Percentiles rank a stretch among this genome's conserved stretches.
Evolutionary conservation across 23 tunicate species (phyloP).

Genomic region (Botrylloides violaceus): DNA sequence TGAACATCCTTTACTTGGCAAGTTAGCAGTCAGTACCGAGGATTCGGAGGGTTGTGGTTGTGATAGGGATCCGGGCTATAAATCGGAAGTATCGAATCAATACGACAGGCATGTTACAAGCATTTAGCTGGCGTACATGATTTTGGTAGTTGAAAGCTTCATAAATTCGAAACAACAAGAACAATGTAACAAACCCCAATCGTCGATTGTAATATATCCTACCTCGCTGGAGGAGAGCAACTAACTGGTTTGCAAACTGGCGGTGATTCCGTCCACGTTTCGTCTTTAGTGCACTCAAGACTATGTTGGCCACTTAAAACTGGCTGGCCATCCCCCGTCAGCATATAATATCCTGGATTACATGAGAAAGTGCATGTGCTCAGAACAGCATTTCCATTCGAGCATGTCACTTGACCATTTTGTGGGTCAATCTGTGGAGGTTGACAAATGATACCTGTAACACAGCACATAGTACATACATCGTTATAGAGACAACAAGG

Average conservation of each 20-base stretch:
- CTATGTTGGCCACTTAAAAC: not conserved
- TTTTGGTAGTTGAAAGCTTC: too few relatives aligned
- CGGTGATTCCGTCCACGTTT: conserved; percentile 6
- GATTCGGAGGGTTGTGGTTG: too few relatives aligned
- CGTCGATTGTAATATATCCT: not conserved
- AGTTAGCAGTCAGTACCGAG: too few relatives aligned
- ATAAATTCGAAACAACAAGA: too few relatives aligned
- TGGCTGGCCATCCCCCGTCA: conserved; percentile 11
- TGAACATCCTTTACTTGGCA: too few relatives aligned
- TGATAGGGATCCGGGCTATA: too few relatives aligned
- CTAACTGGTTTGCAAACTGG: conserved; percentile 7
- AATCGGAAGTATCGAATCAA: too few relatives aligned
- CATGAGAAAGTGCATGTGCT: conserved; percentile 25
- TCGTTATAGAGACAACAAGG: not conserved
- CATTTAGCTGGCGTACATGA: too few relatives aligned
- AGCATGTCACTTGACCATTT: conserved; percentile 32
- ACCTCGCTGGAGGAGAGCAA: conserved; percentile 6
- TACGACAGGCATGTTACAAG: too few relatives aligned
- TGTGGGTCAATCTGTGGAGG: conserved; percentile 36
- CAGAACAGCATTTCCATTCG: conserved; percentile 22
- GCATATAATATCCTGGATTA: conserved; percentile 16
- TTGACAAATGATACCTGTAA: conserved; percentile 15
- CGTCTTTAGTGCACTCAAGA: conserved; percentile 1
- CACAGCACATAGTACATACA: not conserved
- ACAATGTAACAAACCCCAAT: too few relatives aligned